These are phyloP conservation scores for Heliconius ethilla DNA, from an alignment of 2,888 invertebrate species.

Conservation along the genomic window DNA sequence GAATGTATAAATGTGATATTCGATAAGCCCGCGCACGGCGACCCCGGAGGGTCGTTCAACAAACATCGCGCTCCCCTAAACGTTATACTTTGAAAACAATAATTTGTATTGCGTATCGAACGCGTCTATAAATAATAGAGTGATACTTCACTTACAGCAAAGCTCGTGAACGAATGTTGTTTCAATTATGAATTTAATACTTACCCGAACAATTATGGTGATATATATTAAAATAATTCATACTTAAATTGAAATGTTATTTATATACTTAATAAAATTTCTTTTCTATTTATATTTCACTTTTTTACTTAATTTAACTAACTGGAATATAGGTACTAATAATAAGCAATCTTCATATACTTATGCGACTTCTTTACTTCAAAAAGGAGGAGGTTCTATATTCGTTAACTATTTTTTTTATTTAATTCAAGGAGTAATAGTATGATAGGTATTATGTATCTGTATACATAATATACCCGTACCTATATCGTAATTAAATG, in stretches of 20 bases:
- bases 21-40: constrained; percentile 53
- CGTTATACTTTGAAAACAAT: constrained; percentile 83
- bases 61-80: constrained; percentile 81
- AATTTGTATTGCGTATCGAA: constrained; percentile 83
- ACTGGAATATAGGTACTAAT: no score
- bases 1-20: constrained; percentile 63
- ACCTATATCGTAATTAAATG: no score
- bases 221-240: background rate
- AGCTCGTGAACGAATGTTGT: constrained; percentile 53
- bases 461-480: no score
- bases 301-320: background rate
- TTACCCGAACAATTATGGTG: background rate
- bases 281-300: background rate
- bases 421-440: no score
- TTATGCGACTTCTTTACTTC: no score
- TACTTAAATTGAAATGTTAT: background rate
- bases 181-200: constrained; percentile 49
- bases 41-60: constrained; percentile 75
- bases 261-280: background rate
- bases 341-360: no score
- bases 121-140: constrained; percentile 81
- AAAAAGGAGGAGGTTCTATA: no score
- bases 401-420: no score
- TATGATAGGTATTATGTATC: no score
- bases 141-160: constrained; percentile 73